Percentiles rank a stretch among this genome's conserved stretches.
phyloP scores from a whole-genome alignment of 1,140 invertebrate species.

The Rhizoglyphus robini region DNA sequence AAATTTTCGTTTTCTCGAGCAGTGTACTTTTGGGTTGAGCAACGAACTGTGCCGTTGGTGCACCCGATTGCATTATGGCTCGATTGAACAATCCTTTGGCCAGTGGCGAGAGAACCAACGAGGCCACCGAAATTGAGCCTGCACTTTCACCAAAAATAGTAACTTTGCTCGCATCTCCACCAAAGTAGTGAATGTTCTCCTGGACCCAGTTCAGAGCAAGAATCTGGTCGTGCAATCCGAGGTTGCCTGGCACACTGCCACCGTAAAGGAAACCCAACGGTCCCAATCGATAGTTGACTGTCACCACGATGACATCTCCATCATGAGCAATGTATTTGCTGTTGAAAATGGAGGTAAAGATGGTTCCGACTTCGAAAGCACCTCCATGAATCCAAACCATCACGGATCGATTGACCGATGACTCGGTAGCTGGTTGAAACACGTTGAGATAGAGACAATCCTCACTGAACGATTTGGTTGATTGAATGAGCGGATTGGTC shows the following conservation, averaged over 20 bases:
- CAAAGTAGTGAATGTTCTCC: constrained; percentile 33
- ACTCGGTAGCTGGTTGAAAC: too few relatives aligned
- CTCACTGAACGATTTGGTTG: too few relatives aligned
- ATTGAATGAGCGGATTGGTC: too few relatives aligned
- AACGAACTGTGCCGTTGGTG: background rate
- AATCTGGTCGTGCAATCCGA: background rate
- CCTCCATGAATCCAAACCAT: too few relatives aligned
- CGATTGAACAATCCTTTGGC: background rate
- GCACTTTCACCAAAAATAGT: constrained; percentile 34
- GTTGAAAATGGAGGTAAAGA: too few relatives aligned
- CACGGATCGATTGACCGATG: too few relatives aligned
- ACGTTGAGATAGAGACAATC: too few relatives aligned
- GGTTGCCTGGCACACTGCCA: background rate
- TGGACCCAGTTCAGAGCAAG: constrained; percentile 29
- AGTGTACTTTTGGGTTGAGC: background rate
- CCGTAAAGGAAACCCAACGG: constrained; percentile 18
- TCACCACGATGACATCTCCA: too few relatives aligned
- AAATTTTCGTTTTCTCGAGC: background rate
- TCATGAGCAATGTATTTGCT: too few relatives aligned
- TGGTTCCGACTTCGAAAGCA: too few relatives aligned
- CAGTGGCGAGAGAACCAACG: constrained; percentile 21
- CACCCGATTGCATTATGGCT: constrained; percentile 1
- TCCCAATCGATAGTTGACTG: constrained; percentile 38
- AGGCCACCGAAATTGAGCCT: constrained; percentile 32
- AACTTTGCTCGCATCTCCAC: constrained; percentile 28